Evolutionary conservation across 2,888 invertebrate species (phyloP).

Genomic region (Polymixis flavicincta): DNA sequence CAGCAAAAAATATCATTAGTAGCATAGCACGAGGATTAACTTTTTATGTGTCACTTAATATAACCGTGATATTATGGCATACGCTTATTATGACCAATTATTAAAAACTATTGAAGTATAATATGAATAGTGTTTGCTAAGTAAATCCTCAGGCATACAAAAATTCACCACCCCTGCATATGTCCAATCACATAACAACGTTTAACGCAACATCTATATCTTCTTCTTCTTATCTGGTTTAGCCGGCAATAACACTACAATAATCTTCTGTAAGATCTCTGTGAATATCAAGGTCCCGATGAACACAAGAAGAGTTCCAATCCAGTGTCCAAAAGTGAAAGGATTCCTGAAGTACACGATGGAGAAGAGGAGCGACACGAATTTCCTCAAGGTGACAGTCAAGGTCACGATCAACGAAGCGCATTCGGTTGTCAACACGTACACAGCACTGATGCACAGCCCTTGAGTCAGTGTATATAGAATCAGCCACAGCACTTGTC

Average conservation of each 20-base stretch:
- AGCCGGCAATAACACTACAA: slow-evolving; percentile 78
- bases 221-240: slow-evolving; percentile 81
- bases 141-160: slow-evolving; percentile 13
- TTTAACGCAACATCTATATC: slow-evolving; percentile 70
- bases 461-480: slow-evolving; percentile 97
- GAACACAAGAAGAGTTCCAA: slow-evolving; percentile 97
- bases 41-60: background rate
- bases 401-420: slow-evolving; percentile 98
- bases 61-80: slow-evolving; percentile 13
- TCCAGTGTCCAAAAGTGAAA: slow-evolving; percentile 97
- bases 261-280: slow-evolving; percentile 92
- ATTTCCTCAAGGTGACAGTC: slow-evolving; percentile 98
- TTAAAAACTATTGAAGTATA: background rate
- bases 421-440: slow-evolving; percentile 97
- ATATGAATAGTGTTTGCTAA: background rate
- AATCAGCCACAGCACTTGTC: slow-evolving; percentile 94
- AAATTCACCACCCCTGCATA: background rate
- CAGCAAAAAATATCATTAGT: background rate
- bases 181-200: slow-evolving; percentile 11
- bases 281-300: slow-evolving; percentile 98
- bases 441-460: slow-evolving; percentile 98
- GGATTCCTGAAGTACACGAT: slow-evolving; percentile 98
- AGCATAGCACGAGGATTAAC: background rate
- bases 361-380: slow-evolving; percentile 98
- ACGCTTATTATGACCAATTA: background rate